These are phyloP conservation scores for Cygnus olor DNA, from an alignment of 2,797 vertebrate species.

Conservation along the genomic window DNA sequence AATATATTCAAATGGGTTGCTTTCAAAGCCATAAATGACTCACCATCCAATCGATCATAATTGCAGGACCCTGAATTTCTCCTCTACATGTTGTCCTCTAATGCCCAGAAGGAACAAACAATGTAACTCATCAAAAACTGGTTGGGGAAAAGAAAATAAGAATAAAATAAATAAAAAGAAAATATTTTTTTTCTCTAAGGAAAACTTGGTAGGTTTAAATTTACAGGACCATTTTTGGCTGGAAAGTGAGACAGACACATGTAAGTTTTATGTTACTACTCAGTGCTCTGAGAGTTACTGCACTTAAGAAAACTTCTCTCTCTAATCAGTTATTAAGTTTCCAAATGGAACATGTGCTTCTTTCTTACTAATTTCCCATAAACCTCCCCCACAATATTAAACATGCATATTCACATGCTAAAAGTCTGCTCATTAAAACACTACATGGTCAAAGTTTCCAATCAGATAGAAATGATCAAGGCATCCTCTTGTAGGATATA, in stretches of 20 bases:
- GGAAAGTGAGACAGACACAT: slow-evolving; percentile 50
- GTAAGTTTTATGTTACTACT: slow-evolving; percentile 61
- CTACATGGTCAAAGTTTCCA: neutral
- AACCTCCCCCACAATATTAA: slow-evolving; percentile 33
- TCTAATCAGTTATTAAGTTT: slow-evolving; percentile 73
- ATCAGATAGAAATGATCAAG: neutral
- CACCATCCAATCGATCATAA: slow-evolving; percentile 62
- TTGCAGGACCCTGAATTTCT: slow-evolving; percentile 31
- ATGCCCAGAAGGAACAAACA: slow-evolving; percentile 12
- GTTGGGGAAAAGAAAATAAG: neutral
- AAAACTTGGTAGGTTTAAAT: slow-evolving; percentile 10
- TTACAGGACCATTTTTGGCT: slow-evolving; percentile 47
- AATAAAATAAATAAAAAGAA: too few species aligned
- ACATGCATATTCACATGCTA: neutral
- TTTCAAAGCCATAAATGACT: slow-evolving; percentile 61
- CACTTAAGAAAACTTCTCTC: slow-evolving; percentile 69
- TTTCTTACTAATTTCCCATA: slow-evolving; percentile 60
- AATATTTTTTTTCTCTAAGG: slow-evolving; percentile 2
- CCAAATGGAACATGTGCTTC: slow-evolving; percentile 58
- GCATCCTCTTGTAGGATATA: neutral
- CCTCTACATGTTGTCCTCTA: slow-evolving; percentile 26
- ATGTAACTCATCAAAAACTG: slow-evolving; percentile 4
- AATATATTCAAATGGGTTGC: slow-evolving; percentile 60
- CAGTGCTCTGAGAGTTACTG: slow-evolving; percentile 50
- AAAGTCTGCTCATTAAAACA: neutral